Evolutionary conservation across 2,113 vertebrate genomes (phyloP).

Genomic region (Bothrops jararaca): DNA sequence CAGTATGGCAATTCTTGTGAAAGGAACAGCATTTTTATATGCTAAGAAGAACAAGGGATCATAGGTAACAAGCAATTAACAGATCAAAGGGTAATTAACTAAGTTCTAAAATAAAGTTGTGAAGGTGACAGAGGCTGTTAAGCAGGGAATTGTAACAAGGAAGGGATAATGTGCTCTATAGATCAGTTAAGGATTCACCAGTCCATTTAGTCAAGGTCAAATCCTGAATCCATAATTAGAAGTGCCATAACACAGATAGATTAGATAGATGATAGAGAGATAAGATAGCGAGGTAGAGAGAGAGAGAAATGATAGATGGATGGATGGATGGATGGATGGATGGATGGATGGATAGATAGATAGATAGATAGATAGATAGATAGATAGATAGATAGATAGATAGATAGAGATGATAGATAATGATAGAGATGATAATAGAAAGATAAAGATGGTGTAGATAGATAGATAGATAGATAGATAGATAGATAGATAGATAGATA

Average conservation of each 20-base stretch:
- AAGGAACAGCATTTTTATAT: conserved; percentile 38
- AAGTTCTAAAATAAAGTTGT: conserved; percentile 68
- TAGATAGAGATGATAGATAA: not conserved
- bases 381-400: not conserved
- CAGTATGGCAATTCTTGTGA: conserved; percentile 48
- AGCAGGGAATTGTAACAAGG: conserved; percentile 47
- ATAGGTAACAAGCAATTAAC: conserved; percentile 65
- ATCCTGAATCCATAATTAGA: not conserved
- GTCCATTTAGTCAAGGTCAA: conserved; percentile 20
- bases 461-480: too few species aligned
- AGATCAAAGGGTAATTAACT: conserved; percentile 70
- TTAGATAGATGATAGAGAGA: too few species aligned
- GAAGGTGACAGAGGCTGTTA: conserved; percentile 60
- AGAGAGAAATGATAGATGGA: too few species aligned
- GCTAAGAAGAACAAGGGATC: conserved; percentile 42
- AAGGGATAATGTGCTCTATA: conserved; percentile 23
- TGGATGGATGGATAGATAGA: fast-evolving
- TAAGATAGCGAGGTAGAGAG: not conserved
- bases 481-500: too few species aligned
- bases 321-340: fast-evolving
- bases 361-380: too few species aligned
- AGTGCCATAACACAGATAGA: not conserved
- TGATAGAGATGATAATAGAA: too few species aligned
- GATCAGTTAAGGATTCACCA: conserved; percentile 31
- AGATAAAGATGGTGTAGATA: too few species aligned